Conservation (phyloP, 2,797 vertebrate genomes). For the Schizothorax lantsangensis region DNA sequence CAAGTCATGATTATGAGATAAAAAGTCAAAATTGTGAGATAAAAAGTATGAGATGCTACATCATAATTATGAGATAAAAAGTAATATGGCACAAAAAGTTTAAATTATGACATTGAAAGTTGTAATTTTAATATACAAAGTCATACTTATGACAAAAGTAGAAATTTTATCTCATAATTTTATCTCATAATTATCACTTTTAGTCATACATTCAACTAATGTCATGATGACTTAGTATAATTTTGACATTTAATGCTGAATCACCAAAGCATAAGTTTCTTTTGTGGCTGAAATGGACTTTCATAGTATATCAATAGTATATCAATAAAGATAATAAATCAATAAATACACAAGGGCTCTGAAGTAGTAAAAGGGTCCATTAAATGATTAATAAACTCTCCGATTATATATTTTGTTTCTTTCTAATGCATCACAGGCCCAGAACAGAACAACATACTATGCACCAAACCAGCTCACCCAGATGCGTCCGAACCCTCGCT, state of each 20-base stretch:
- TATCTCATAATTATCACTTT: not conserved
- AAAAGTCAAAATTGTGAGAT: no score
- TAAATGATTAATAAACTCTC: not conserved
- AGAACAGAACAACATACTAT: constrained; percentile 96
- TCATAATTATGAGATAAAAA: not conserved
- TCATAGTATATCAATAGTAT: not conserved
- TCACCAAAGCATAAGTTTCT: not conserved
- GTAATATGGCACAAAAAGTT: not conserved
- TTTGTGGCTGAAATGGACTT: not conserved
- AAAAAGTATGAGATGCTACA: no score
- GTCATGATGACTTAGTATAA: not conserved
- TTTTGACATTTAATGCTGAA: no score
- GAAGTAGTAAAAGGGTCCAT: not conserved
- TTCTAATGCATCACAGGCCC: constrained; percentile 79
- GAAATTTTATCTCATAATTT: not conserved
- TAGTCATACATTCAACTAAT: not conserved
- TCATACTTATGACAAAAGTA: not conserved
- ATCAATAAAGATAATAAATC: not conserved
- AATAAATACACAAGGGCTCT: not conserved
- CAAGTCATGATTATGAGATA: not conserved
- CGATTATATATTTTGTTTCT: not conserved
- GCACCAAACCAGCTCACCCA: constrained; percentile 96
- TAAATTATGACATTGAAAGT: not conserved
- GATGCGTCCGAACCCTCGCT: constrained; percentile 95
- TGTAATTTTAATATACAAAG: not conserved